Conservation (phyloP, 2,888 invertebrate genomes). For the Calameuta pallipes region DNA sequence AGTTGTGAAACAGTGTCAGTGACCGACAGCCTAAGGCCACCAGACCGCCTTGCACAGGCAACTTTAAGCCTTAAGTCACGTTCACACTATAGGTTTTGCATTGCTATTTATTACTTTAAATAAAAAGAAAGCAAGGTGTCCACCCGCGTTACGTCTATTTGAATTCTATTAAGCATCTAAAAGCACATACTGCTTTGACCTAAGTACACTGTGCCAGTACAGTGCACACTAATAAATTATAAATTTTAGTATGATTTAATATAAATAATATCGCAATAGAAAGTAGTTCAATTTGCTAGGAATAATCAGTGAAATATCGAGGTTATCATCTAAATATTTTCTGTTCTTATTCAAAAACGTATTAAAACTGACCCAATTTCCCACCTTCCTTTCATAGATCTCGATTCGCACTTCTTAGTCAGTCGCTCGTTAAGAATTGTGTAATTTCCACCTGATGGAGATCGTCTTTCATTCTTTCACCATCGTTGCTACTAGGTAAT, state of each 20-base stretch:
- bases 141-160: neutral
- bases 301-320: neutral
- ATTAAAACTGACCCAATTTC: neutral
- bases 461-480: neutral
- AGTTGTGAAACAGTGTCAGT: conserved; percentile 63
- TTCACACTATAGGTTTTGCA: neutral
- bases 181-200: neutral
- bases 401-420: neutral
- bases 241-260: neutral
- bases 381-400: neutral
- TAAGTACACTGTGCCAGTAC: neutral
- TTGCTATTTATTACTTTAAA: neutral
- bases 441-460: neutral
- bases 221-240: neutral
- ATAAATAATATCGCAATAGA: neutral
- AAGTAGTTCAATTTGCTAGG: neutral
- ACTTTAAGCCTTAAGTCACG: neutral
- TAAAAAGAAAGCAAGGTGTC: neutral
- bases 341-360: neutral
- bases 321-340: neutral
- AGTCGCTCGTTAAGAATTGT: neutral
- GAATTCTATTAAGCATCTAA: neutral
- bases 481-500: neutral
- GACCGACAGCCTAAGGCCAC: conserved; percentile 66
- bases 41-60: conserved; percentile 44